These are phyloP conservation scores for Pseudochaenichthys georgianus DNA, from an alignment of 2,797 vertebrate species.

Conservation along the genomic window DNA sequence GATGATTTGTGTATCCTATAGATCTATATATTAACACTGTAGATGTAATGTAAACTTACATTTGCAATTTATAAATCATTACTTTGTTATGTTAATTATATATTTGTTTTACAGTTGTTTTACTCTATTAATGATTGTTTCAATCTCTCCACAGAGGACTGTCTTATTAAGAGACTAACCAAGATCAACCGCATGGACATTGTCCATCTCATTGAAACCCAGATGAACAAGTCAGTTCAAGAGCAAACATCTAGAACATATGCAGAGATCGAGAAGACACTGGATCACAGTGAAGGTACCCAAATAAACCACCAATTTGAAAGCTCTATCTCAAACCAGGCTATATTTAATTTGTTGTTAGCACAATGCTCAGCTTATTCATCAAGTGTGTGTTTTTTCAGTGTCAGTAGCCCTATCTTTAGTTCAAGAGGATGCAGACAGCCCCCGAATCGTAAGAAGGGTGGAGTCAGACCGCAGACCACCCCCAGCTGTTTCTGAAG, in stretches of 20 bases:
- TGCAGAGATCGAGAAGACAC: conserved; percentile 92
- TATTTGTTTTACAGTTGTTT: background rate
- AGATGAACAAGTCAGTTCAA: conserved; percentile 88
- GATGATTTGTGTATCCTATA: conserved; percentile 6
- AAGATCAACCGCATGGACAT: conserved; percentile 99
- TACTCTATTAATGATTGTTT: background rate
- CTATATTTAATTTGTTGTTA: conserved; percentile 12
- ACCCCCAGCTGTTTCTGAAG: conserved; percentile 95
- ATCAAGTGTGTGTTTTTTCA: conserved; percentile 44
- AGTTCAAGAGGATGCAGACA: conserved; percentile 90
- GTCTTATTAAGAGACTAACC: conserved; percentile 91
- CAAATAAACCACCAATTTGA: background rate
- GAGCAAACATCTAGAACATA: conserved; percentile 89
- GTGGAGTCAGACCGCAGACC: conserved; percentile 84
- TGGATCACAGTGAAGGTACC: conserved; percentile 96
- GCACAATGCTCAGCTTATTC: background rate
- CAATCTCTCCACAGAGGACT: conserved; percentile 85
- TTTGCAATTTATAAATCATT: background rate
- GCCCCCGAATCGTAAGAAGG: conserved; percentile 83
- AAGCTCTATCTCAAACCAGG: background rate
- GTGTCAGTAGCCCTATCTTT: conserved; percentile 89
- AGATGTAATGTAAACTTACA: conserved; percentile 1
- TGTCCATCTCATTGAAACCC: conserved; percentile 95
- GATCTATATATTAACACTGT: background rate
- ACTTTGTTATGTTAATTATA: background rate